These are phyloP conservation scores for Gymnosoma rotundatum DNA, from an alignment of 2,888 invertebrate genomes.

Conservation along the genomic window DNA sequence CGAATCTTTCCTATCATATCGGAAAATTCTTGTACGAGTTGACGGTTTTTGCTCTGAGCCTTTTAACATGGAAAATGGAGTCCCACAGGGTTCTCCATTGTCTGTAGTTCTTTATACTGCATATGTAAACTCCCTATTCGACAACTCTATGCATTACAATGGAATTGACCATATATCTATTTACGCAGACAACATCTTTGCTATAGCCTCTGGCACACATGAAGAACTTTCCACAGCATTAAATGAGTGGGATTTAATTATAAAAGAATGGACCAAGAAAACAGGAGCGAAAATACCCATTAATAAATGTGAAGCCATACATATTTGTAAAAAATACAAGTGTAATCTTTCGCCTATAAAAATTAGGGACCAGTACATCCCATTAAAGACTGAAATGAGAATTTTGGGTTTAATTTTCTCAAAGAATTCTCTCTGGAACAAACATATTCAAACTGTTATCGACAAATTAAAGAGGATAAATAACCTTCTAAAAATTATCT, in stretches of 20 bases:
- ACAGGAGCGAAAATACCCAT: conserved; percentile 19
- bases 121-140: conserved; percentile 21
- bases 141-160: not conserved
- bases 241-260: not conserved
- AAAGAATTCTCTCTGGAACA: conserved; percentile 53
- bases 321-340: not conserved
- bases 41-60: conserved; percentile 9
- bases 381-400: conserved; percentile 13
- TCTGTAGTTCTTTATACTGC: conserved; percentile 30
- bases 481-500: conserved; percentile 21
- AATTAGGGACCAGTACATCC: not conserved
- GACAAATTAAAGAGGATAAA: too few species aligned
- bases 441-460: conserved; percentile 6
- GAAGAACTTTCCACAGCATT: conserved; percentile 3
- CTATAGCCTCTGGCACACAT: conserved; percentile 28
- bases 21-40: conserved; percentile 32
- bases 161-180: conserved; percentile 24
- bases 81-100: not conserved
- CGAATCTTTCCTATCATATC: conserved; percentile 26
- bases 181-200: conserved; percentile 54
- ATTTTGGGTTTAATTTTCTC: conserved; percentile 41
- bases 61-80: conserved; percentile 16
- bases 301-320: conserved; percentile 9
- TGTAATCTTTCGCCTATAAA: not conserved
- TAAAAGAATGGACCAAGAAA: not conserved